Evolutionary conservation across 64 coral and sea anemone species (phyloP).

Genomic region (Pocillopora verrucosa): DNA sequence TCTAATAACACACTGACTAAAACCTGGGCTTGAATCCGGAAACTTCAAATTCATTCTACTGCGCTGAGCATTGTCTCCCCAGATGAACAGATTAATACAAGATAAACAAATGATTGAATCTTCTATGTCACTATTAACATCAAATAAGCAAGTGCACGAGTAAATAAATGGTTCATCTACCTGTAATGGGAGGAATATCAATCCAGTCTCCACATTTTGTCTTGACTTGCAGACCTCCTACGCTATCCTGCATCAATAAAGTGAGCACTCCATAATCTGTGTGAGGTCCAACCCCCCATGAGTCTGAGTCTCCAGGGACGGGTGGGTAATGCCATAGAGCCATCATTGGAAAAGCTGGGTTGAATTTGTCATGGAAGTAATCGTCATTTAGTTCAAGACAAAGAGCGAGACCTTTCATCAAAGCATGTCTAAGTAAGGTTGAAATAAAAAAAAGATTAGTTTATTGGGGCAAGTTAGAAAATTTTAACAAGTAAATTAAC

Average conservation of each 20-base stretch:
- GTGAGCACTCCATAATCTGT: slow-evolving; percentile 75
- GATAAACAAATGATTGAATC: background rate
- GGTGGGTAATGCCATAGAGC: slow-evolving; percentile 57
- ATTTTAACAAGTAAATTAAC: background rate
- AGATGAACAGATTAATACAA: too few species aligned
- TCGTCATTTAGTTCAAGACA: slow-evolving; percentile 19
- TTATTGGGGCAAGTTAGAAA: background rate
- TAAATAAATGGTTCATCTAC: background rate
- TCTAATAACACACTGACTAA: too few species aligned
- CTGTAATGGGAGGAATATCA: slow-evolving; percentile 60
- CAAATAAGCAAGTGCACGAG: too few species aligned
- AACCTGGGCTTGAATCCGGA: too few species aligned
- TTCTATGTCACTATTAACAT: too few species aligned
- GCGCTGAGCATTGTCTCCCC: too few species aligned
- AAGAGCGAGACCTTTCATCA: slow-evolving; percentile 38
- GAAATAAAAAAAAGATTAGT: background rate
- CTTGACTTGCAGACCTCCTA: slow-evolving; percentile 63
- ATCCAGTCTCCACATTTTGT: slow-evolving; percentile 53
- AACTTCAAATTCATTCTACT: too few species aligned
- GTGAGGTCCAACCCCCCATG: slow-evolving; percentile 57
- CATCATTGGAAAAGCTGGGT: slow-evolving; percentile 32
- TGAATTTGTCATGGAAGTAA: slow-evolving; percentile 30
- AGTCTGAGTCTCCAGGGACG: slow-evolving; percentile 8
- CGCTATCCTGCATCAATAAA: slow-evolving; percentile 58
- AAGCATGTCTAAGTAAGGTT: slow-evolving; percentile 9